Conservation (phyloP, 2,797 vertebrate species). For the Dermochelys coriacea region DNA sequence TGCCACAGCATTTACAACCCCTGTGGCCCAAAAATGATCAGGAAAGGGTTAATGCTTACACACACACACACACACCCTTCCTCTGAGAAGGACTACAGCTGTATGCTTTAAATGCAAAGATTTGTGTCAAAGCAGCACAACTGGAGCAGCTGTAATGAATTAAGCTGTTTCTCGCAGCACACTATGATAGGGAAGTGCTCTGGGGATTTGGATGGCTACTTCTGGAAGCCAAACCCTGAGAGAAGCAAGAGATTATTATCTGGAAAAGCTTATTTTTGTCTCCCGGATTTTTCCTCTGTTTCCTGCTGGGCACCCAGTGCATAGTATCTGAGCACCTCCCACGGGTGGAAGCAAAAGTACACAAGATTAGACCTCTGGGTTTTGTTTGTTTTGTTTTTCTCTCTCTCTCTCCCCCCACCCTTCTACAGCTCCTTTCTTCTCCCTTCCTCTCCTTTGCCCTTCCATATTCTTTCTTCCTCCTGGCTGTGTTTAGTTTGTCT, state of each 20-base stretch:
- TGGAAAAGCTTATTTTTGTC: accelerated
- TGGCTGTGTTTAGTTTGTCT: neutral
- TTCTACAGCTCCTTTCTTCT: neutral
- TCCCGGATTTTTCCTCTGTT: neutral
- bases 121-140: neutral
- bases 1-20: neutral
- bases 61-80: accelerated
- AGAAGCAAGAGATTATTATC: neutral
- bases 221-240: neutral
- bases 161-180: accelerated
- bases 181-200: accelerated
- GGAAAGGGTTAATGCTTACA: neutral
- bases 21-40: neutral
- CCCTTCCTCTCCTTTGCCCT: neutral
- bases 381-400: neutral
- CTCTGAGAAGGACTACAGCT: neutral
- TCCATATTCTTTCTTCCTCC: neutral
- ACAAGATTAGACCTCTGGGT: neutral
- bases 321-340: neutral
- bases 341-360: neutral
- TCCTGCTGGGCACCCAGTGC: too few relatives aligned
- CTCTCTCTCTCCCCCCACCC: neutral
- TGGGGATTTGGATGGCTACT: too few relatives aligned
- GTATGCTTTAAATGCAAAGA: neutral
- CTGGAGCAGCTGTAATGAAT: accelerated